Conservation (phyloP, 2,113 vertebrate genomes). For the Pteropus alecto region DNA sequence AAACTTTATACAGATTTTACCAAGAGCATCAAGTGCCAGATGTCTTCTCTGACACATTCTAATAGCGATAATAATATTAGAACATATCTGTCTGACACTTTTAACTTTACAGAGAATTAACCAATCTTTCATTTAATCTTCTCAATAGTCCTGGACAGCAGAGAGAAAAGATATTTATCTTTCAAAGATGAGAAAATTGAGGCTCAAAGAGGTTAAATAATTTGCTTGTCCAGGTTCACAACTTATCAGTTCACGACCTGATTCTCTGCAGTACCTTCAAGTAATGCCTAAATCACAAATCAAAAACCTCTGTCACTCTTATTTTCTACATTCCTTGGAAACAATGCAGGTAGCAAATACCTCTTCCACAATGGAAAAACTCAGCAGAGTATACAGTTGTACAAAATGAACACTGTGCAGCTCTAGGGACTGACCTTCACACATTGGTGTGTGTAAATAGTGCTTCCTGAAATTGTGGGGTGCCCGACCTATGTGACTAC, state of each 20-base stretch:
- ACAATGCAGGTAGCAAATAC: background rate
- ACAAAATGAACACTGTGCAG: background rate
- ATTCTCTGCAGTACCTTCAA: background rate
- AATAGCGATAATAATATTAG: conserved; percentile 7
- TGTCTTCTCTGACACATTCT: background rate
- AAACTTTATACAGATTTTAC: background rate
- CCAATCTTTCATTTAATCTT: background rate
- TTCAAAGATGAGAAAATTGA: conserved; percentile 13
- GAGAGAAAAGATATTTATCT: background rate
- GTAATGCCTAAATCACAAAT: background rate
- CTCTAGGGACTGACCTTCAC: background rate
- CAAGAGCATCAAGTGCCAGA: background rate
- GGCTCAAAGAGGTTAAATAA: background rate
- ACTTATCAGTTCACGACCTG: background rate
- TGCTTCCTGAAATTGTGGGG: background rate
- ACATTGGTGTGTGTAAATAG: accelerated
- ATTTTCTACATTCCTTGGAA: background rate
- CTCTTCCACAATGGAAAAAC: background rate
- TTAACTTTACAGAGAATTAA: conserved; percentile 10
- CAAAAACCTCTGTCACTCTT: background rate
- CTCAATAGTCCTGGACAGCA: background rate
- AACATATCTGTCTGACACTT: background rate
- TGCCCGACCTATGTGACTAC: background rate
- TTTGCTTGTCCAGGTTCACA: background rate
- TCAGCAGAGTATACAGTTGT: background rate